Base-by-base conservation (phyloP, 2,888 invertebrate species). In the Eristalinus sepulchralis region DNA sequence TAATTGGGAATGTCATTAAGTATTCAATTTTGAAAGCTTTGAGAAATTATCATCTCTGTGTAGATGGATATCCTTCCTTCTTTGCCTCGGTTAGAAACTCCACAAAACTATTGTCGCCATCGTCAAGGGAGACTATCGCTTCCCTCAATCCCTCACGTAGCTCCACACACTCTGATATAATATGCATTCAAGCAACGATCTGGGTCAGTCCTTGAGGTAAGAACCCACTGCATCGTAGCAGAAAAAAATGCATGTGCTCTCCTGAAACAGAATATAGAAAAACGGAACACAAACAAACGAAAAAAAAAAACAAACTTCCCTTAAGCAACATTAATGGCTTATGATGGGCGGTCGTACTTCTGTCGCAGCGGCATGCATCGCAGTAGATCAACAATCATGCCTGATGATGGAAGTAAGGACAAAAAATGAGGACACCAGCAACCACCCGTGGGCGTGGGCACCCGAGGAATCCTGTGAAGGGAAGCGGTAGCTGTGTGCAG, bases 381-480 rank as follows among this genome's bases (percentile, higher is more conserved):
- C 17, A 17, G 55, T 72, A 83, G 68, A 83, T 83, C 83, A 83
- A 83, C 78, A 72, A 83, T 78, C 72, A 83, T 17, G 57, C 66
- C 57, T 64, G 34, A 13, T 53, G 33, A 22, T 68, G 57, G 68
- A 68, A 68, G 57, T 68, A 55, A 53, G 31, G 31, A 67, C 20
- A 55, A 31, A 20, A 53, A 68, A 31, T 68, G 55, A 68, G 57
- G 68, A 34, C 68, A 68, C 55, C 17, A 47, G 47, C 47, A 1
- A 17, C 27, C 47, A 1, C 66, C 53, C 47, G 9, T 11, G 9
- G 9, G n/a, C 13, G 24, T 27, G 24, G 4, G n/a, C n/a, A n/a
- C n/a, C n/a, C 47, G 22, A 47, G 47, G 34, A 47, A 47, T 24
- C 9, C 57, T 57, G 57, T 22, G 24, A 57, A 27, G 1, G 24